These are phyloP conservation scores for Musca domestica DNA, from an alignment of 1,140 invertebrate species.

Conservation along the genomic window DNA sequence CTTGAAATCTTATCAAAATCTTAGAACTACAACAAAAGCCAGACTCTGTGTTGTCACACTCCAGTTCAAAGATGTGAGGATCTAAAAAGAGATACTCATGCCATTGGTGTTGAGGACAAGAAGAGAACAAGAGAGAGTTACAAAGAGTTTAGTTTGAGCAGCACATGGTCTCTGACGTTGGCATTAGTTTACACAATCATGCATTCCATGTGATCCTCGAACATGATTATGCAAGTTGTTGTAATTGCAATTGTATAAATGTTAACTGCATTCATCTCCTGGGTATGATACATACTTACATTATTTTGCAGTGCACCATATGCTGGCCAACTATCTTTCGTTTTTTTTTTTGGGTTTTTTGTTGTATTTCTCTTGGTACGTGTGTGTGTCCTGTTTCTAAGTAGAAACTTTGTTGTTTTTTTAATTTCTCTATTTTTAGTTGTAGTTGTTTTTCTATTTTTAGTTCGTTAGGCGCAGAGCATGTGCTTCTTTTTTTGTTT, in stretches of 20 bases:
- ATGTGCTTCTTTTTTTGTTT: constrained; percentile 14
- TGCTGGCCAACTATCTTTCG: neutral
- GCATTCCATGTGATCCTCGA: too few species aligned
- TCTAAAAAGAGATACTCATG: neutral
- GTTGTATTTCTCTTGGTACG: neutral
- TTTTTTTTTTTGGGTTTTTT: constrained; percentile 6
- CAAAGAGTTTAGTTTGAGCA: too few species aligned
- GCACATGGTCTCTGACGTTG: neutral
- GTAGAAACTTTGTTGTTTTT: neutral
- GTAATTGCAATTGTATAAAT: constrained; percentile 17
- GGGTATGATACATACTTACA: neutral
- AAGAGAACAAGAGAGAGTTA: neutral
- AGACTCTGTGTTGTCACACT: neutral
- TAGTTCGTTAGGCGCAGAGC: neutral
- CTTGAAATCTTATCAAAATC: constrained; percentile 11
- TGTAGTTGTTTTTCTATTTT: neutral
- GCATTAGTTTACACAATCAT: too few species aligned
- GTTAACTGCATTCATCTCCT: neutral
- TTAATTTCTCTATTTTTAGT: neutral
- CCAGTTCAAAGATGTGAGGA: constrained; percentile 1
- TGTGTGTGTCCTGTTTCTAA: constrained; percentile 11
- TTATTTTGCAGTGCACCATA: constrained; percentile 1
- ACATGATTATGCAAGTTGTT: constrained; percentile 17
- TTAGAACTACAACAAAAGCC: neutral
- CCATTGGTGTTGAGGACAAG: neutral